phyloP scores from a whole-genome alignment of 2,888 invertebrate genomes.

The Theodoxus fluviatilis region DNA sequence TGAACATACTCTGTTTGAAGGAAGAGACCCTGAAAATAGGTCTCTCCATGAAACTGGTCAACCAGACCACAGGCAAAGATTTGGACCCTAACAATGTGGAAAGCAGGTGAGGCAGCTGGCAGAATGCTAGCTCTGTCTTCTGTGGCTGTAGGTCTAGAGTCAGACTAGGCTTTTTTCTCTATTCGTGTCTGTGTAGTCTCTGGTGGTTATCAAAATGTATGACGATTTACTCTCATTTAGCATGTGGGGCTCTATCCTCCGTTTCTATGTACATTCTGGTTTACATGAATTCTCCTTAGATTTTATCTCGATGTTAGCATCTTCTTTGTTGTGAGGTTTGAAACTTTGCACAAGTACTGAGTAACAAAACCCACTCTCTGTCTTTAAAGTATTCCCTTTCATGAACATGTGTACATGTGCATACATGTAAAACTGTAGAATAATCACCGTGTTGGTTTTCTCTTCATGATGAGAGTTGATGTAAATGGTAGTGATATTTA shows the following conservation, averaged over 20 bases:
- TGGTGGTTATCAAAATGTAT: background rate
- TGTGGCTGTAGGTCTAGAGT: background rate
- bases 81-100: slow-evolving; percentile 60
- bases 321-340: too few species aligned
- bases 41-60: slow-evolving; percentile 61
- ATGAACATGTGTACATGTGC: too few species aligned
- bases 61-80: slow-evolving; percentile 59
- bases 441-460: too few species aligned
- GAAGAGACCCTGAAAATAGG: slow-evolving; percentile 54
- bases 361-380: too few species aligned
- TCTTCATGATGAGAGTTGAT: too few species aligned
- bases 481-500: too few species aligned
- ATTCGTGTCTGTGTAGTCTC: background rate
- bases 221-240: background rate
- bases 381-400: too few species aligned
- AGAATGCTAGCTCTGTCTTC: background rate
- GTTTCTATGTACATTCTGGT: background rate
- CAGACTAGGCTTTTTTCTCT: background rate
- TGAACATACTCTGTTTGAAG: too few species aligned
- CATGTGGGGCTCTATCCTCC: background rate
- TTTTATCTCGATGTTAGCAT: too few species aligned
- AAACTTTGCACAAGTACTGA: too few species aligned
- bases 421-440: too few species aligned
- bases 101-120: slow-evolving; percentile 41
- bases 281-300: background rate